Percentiles rank a stretch among this genome's conserved stretches.
Evolutionary conservation across 2,797 vertebrate species (phyloP).

Genomic region (Platyrinchus mystaceus): DNA sequence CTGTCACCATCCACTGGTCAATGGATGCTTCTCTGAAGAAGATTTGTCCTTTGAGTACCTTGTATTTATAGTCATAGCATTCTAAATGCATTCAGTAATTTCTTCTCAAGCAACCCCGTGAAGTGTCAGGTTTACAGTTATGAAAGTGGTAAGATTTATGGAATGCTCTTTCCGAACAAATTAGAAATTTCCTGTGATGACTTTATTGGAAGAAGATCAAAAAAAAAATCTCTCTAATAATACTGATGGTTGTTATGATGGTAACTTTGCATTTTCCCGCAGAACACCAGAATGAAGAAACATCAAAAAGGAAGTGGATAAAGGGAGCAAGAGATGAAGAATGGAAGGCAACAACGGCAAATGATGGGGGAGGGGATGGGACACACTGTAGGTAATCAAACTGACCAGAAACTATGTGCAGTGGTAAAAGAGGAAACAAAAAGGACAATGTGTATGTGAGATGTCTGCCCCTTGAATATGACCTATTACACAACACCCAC

Average conservation of each 20-base stretch:
- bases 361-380: not conserved
- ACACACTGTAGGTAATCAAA: not conserved
- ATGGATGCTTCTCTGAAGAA: not conserved
- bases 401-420: not conserved
- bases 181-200: slow-evolving; percentile 13
- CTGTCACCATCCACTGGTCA: not conserved
- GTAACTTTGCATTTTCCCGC: not conserved
- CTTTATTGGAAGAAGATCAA: slow-evolving; percentile 20
- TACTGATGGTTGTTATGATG: not conserved
- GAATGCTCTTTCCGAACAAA: not conserved
- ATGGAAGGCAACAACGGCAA: not conserved
- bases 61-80: not conserved
- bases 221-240: not conserved
- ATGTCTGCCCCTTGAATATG: not conserved
- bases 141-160: slow-evolving; percentile 1
- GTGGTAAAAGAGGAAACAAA: not conserved
- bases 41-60: not conserved
- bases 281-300: not conserved
- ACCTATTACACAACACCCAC: not conserved
- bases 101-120: not conserved
- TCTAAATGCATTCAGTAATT: not conserved
- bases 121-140: not conserved
- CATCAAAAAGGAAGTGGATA: not conserved
- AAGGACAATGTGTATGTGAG: not conserved
- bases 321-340: not conserved